phyloP scores from a whole-genome alignment of 2,888 invertebrate genomes.

The Erannis defoliaria region DNA sequence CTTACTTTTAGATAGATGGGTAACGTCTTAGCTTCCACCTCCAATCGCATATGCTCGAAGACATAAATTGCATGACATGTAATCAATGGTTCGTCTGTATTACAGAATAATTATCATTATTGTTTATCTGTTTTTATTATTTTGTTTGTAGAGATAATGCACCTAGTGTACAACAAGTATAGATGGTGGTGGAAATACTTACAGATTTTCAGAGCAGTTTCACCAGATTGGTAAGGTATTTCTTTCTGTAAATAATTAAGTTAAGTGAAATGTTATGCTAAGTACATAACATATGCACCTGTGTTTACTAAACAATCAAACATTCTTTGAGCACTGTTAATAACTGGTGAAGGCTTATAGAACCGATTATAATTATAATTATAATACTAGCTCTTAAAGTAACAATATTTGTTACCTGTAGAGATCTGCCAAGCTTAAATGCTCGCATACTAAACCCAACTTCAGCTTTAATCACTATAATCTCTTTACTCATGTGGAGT shows the following conservation, averaged over 20 bases:
- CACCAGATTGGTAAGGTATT: constrained; percentile 65
- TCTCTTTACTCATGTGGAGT: no score
- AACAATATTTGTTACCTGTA: no score
- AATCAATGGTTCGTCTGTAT: constrained; percentile 2
- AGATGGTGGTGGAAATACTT: constrained; percentile 75
- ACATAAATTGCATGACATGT: constrained; percentile 1
- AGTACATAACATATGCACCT: neutral
- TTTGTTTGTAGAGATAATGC: constrained; percentile 48
- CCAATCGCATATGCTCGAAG: no score
- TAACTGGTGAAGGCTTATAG: constrained; percentile 23
- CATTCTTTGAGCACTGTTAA: constrained; percentile 2
- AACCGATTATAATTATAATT: neutral
- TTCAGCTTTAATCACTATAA: no score
- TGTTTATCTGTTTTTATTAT: constrained; percentile 22
- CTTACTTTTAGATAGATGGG: no score
- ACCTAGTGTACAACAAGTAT: constrained; percentile 72
- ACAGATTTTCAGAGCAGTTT: constrained; percentile 56
- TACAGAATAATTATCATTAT: neutral
- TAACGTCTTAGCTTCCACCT: no score
- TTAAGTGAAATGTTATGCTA: neutral
- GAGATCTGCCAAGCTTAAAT: no score
- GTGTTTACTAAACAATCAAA: neutral
- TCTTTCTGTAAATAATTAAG: constrained; percentile 23
- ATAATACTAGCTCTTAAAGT: no score
- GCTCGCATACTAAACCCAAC: no score